Evolutionary conservation across 1,140 invertebrate species (phyloP).

Genomic region (Chironomus striatipennis): DNA sequence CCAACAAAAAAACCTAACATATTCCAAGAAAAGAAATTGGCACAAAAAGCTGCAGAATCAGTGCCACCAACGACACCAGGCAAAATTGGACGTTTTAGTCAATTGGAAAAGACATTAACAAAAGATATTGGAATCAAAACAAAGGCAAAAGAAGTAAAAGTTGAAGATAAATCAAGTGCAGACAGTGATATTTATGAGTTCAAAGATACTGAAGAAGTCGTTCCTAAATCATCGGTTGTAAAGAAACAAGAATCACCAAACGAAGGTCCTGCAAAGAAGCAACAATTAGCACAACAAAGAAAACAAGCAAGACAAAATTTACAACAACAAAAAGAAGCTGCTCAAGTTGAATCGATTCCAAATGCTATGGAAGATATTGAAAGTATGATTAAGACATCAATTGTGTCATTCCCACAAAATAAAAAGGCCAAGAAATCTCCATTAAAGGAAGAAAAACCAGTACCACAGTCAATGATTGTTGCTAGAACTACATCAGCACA

Average conservation of each 20-base stretch:
- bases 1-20: background rate
- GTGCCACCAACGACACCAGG: too few relatives aligned
- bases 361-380: constrained; percentile 22
- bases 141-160: constrained; percentile 33
- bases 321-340: background rate
- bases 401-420: constrained; percentile 25
- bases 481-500: background rate
- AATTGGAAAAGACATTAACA: constrained; percentile 25
- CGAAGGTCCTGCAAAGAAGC: background rate
- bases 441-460: constrained; percentile 30
- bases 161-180: constrained; percentile 43
- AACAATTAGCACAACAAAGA: background rate
- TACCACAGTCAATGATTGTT: background rate
- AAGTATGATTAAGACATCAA: constrained; percentile 18
- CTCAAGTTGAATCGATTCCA: background rate
- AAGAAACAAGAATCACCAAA: constrained; percentile 9
- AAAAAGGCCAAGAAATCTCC: constrained; percentile 37
- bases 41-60: background rate
- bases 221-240: constrained; percentile 40
- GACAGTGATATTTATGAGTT: constrained; percentile 70
- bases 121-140: constrained; percentile 33
- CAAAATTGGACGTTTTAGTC: background rate
- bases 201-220: constrained; percentile 76
- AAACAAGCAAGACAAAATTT: background rate
- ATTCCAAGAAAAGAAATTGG: background rate